Base-by-base conservation (phyloP, 2,888 invertebrate species). In the Ormyrus labotus region DNA sequence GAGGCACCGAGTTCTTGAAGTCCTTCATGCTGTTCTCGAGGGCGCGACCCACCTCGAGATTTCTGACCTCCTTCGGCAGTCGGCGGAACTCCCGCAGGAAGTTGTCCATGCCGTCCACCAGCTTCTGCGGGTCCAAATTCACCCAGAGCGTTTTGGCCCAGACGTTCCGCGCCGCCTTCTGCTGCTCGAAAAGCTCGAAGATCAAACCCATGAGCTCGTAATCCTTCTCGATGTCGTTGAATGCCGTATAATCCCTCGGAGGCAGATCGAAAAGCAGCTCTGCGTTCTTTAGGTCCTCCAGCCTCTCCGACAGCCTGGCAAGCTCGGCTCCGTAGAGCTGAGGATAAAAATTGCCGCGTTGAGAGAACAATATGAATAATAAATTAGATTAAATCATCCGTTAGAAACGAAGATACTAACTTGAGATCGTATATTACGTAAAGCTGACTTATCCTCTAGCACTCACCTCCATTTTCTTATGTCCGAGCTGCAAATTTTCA, bases 131-230 rank as follows among this genome's bases (percentile, higher is more conserved):
- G 90, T 97, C 96, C 69, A 98, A 92, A 90, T 98, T 95, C 7
- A 93, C 94, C 98, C 98, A 98, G 10, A 97, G 90, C 0, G 96
- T 97, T 90, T 95, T 95, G 0, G 96, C 94, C 98, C 98, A 98
- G 6, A 92, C 86, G 83, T 96, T 96, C 61, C 96, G 92, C 0
- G 95, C 95, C 83, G 92, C 92, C 91, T 95, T 95, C 89, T 97
- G 96, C 0, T 94, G 93, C 84, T 94, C 94, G 88, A 96, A 97
- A 47, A 98, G 92, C 87, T 94, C 94, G 89, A 95, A 98, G 45
- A 98, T 90, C 86, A 92, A 85, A 77, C 95, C 95, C 93, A 97
- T 93, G 3, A 93, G 92, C 19, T 92, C 91, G 86, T 92, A 96
- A 83, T 96, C 95, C 0, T 91, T 86, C 87, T 93, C 94, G 0